Base-by-base conservation (phyloP, 2,888 invertebrate genomes). In the Spialia ferax region DNA sequence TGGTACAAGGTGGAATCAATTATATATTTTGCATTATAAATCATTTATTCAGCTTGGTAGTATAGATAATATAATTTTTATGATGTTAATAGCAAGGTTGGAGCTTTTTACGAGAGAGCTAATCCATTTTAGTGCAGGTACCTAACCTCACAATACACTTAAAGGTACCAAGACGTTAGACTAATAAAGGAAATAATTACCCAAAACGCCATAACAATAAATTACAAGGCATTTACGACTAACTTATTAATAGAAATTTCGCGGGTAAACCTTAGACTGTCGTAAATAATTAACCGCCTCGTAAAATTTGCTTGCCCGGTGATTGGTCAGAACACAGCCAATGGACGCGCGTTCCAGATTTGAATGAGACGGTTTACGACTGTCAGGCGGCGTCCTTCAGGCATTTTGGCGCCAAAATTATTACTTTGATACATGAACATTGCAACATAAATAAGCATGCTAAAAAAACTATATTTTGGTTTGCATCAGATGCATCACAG, bases 211-310 rank as follows among this genome's bases (percentile, higher is more conserved):
- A 86, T 88, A 87, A 87, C 84, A 86, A 89, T 93, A 91, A 91
- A 91, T 91, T 88, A 88, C 84, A 74, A 73, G 78, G 81, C 84
- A 79, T 91, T 92, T 91, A 92, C 90, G 91, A 88, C 87, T 89
- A 90, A 91, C 92, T 91, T 93, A 93, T 91, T 93, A 93, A 91
- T 93, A 93, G 93, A 92, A 92, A 88, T 90, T 93, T 93, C 81
- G 92, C 92, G 88, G 87, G 87, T 85, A 82, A 89, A 89, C 91
- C 91, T 92, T 86, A 88, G 88, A 84, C 81, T 81, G 86, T 91
- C 93, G 91, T 93, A 92, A 92, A 92, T 87, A 87, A 87, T 87
- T 86, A 83, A 90, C 88, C 87, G 82, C 89, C 81, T 80, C 83
- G 84, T 93, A 87, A 93, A 91, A 88, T 89, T 86, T 82, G 86